These are phyloP conservation scores for Drosophila setifemur DNA, from an alignment of 1,140 invertebrate species.

Conservation along the genomic window DNA sequence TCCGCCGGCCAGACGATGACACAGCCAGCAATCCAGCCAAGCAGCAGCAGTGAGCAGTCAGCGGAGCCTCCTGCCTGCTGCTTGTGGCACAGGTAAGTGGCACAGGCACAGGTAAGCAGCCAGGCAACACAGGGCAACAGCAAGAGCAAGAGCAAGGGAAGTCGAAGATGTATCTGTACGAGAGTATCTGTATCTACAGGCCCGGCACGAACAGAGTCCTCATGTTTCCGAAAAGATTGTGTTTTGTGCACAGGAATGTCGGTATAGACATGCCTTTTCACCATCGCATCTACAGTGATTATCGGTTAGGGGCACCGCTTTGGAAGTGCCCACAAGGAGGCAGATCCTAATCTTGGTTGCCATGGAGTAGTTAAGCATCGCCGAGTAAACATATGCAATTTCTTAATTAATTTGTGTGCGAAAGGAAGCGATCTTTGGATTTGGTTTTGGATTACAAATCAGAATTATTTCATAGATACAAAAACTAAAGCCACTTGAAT, in stretches of 20 bases:
- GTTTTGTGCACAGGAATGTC: constrained; percentile 52
- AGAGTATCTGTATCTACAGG: constrained; percentile 28
- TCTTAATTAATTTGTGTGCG: constrained; percentile 29
- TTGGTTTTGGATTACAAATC: background rate
- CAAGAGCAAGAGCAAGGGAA: constrained; percentile 14
- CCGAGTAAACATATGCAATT: constrained; percentile 30
- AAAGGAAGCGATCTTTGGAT: no score
- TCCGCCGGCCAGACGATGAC: constrained; percentile 55
- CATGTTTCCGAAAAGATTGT: constrained; percentile 55
- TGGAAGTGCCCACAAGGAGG: constrained; percentile 11
- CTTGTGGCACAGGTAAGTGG: background rate
- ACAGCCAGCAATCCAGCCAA: constrained; percentile 43
- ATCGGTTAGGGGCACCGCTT: constrained; percentile 48
- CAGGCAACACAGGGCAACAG: constrained; percentile 21
- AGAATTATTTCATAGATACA: no score
- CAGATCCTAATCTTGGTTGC: constrained; percentile 26
- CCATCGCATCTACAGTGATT: constrained; percentile 47
- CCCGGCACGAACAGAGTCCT: constrained; percentile 57
- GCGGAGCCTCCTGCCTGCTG: background rate
- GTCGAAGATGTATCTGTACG: constrained; percentile 25
- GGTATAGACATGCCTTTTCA: constrained; percentile 49
- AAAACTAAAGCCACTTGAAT: no score
- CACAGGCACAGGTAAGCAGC: constrained; percentile 16
- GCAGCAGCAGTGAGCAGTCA: background rate
- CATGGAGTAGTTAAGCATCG: constrained; percentile 30